Evolutionary conservation across 2,888 invertebrate species (phyloP), one percentile per base, ranked within the genome.

Genomic region (Cheilosia soror): DNA sequence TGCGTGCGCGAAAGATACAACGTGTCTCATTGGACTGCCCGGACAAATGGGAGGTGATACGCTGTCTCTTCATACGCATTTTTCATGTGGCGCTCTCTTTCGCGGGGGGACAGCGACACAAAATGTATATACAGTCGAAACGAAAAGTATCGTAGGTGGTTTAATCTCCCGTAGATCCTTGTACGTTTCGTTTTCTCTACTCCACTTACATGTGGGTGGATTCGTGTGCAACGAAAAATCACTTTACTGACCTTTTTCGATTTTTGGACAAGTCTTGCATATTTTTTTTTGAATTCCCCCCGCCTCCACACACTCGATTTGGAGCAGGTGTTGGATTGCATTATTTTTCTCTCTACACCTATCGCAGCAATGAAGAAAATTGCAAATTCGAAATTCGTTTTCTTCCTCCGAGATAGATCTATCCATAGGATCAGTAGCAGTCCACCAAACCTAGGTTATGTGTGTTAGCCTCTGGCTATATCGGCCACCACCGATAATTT

Each of bases 251-350:
- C 20, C n/a, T 47, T 63, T 65, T 49, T 13, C 20, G 9, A 11
- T 60, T 42, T 49, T 37, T 0, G 20, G 11, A 31, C 29, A 53
- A 53, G 11, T 27, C 13, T 13, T 27, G 29, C 49, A 47, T n/a
- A 7, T 40, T 29, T 44, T 2, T 9, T 9, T 7, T 7, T 25
- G 1, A 9, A 2, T 0, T 44, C 40, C 4, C 4, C 29, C 27
- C 9, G 40, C 29, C 53, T 11, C 9, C 42, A 47, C 42, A 49
- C 51, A 71, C 29, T 49, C 40, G 49, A 63, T 72, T 27, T 47
- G 58, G 58, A 79, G 58, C 79, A 66, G 79, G 58, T 73, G 73
- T 73, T 25, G n/a, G 44, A 72, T 63, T 42, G 37, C 40, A 55
- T 66, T 66, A 65, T 66, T 66, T 42, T 62, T 44, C 44, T 5